Conservation (phyloP, 1,140 invertebrate species). For the Scaptomyza pallida region DNA sequence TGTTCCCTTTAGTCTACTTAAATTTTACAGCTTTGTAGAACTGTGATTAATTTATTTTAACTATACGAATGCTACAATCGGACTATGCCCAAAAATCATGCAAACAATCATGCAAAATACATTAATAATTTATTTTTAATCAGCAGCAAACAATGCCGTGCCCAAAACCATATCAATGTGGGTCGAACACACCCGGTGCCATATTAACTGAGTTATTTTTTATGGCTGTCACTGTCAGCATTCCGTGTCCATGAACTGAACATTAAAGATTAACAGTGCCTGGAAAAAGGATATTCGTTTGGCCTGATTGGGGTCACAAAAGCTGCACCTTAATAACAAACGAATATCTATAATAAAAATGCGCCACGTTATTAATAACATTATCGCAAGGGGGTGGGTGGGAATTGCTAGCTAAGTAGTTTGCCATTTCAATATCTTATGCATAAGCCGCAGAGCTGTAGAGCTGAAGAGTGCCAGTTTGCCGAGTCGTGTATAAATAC, state of each 20-base stretch:
- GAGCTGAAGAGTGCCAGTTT: slow-evolving; percentile 8
- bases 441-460: slow-evolving; percentile 56
- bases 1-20: too few relatives aligned
- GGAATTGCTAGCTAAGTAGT: slow-evolving; percentile 45
- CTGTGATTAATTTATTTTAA: slow-evolving; percentile 22
- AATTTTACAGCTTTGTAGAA: not conserved
- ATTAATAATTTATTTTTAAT: slow-evolving; percentile 78
- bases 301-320: slow-evolving; percentile 8
- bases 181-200: not conserved
- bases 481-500: slow-evolving; percentile 66
- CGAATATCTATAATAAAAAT: slow-evolving; percentile 70
- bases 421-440: slow-evolving; percentile 70
- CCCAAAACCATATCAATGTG: slow-evolving; percentile 28
- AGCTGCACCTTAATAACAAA: slow-evolving; percentile 58
- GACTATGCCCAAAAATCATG: slow-evolving; percentile 43
- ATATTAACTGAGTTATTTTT: slow-evolving; percentile 46
- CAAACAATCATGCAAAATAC: slow-evolving; percentile 37
- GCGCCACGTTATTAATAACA: slow-evolving; percentile 72
- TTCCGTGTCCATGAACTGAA: slow-evolving; percentile 27
- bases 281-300: slow-evolving; percentile 1
- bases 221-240: slow-evolving; percentile 66
- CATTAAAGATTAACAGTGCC: slow-evolving; percentile 71
- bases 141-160: slow-evolving; percentile 41
- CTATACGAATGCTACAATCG: not conserved
- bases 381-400: slow-evolving; percentile 20